Evolutionary conservation across 2,113 vertebrate genomes (phyloP).

Genomic region (Podarcis muralis): DNA sequence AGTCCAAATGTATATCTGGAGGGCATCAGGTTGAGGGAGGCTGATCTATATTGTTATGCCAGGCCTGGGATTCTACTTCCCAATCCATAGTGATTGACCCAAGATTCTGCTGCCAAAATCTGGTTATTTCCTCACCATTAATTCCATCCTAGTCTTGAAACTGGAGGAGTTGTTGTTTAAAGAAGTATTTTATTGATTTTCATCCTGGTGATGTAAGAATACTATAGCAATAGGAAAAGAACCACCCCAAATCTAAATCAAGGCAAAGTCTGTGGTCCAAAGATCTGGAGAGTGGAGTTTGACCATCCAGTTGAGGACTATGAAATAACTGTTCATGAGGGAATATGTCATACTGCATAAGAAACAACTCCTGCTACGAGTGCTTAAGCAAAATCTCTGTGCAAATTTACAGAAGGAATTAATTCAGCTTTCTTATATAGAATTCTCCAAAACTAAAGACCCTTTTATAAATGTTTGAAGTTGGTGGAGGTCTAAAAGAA

Average conservation of each 20-base stretch:
- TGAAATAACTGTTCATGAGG: not conserved
- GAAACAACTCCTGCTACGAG: not conserved
- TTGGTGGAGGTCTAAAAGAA: not conserved
- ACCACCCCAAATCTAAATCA: no score
- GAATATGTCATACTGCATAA: not conserved
- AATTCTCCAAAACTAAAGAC: not conserved
- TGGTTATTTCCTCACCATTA: not conserved
- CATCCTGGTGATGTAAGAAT: no score
- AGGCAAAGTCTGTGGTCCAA: no score
- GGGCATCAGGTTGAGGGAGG: no score
- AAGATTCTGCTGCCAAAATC: not conserved
- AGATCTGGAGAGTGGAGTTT: not conserved
- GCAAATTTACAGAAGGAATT: not conserved
- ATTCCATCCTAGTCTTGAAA: not conserved
- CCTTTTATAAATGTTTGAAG: slow-evolving; percentile 16
- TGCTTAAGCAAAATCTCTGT: slow-evolving; percentile 21
- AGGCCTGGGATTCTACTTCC: not conserved
- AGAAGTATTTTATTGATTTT: no score
- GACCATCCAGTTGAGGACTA: not conserved
- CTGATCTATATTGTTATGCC: not conserved
- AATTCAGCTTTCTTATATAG: not conserved
- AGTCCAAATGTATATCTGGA: no score
- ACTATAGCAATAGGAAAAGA: no score
- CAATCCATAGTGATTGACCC: not conserved
- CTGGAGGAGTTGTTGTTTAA: not conserved